Evolutionary conservation across 2,797 vertebrate genomes (phyloP).

Genomic region (Vultur gryphus): DNA sequence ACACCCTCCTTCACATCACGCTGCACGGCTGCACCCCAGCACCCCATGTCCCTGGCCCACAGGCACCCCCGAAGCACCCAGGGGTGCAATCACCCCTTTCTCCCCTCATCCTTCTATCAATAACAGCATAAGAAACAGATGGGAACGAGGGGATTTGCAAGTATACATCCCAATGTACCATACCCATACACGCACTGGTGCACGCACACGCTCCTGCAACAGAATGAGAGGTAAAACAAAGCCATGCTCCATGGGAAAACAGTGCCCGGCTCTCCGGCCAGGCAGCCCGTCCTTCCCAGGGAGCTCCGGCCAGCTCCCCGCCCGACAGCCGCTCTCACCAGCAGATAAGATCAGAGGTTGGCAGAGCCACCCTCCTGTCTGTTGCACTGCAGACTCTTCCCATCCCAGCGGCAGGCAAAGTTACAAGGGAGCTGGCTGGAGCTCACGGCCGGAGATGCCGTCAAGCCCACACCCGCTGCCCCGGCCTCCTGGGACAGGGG

Average conservation of each 20-base stretch:
- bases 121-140: not conserved
- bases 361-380: not conserved
- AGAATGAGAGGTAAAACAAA: fast-evolving
- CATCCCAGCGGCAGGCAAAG: not conserved
- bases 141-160: not conserved
- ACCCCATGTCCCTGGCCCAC: not conserved
- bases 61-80: not conserved
- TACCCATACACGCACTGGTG: not conserved
- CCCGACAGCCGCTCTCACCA: not conserved
- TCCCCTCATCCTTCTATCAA: not conserved
- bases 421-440: not conserved
- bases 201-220: not conserved
- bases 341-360: conserved; percentile 16
- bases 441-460: not conserved
- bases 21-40: not conserved
- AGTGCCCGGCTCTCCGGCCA: fast-evolving
- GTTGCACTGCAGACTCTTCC: not conserved
- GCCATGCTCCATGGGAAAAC: not conserved
- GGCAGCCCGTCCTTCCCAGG: not conserved
- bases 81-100: not conserved
- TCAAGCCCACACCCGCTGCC: not conserved
- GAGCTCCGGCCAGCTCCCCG: not conserved
- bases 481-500: not conserved
- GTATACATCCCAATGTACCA: not conserved
- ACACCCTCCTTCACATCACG: not conserved